A percentile compares a stretch with the other conserved stretches of the same genome.
Conservation (phyloP, 2,888 invertebrate species). For the Epirrhoe tristata region DNA sequence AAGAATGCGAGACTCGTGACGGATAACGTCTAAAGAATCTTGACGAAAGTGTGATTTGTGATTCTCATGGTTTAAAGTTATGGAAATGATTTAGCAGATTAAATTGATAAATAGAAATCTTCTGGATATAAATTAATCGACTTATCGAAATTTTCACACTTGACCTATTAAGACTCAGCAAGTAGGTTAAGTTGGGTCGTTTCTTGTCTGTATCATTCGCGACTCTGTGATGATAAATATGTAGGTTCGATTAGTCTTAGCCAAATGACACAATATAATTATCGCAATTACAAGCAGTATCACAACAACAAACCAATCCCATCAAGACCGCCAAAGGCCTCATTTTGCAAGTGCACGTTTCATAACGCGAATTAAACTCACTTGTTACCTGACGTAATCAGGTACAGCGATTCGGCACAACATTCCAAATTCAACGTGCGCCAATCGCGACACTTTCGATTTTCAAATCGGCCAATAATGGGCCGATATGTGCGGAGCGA, state of each 20-base stretch:
- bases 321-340: slow-evolving; percentile 43
- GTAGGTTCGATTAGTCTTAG: background rate
- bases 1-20: slow-evolving; percentile 5
- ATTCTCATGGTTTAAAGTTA: background rate
- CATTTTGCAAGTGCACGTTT: slow-evolving; percentile 64
- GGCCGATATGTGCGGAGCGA: slow-evolving; percentile 30
- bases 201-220: background rate
- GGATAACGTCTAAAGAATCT: slow-evolving; percentile 1
- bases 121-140: background rate
- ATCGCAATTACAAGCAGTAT: slow-evolving; percentile 10
- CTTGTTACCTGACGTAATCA: slow-evolving; percentile 55
- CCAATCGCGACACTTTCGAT: slow-evolving; percentile 66
- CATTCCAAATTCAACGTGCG: slow-evolving; percentile 57
- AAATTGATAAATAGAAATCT: background rate
- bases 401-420: slow-evolving; percentile 56
- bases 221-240: background rate
- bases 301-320: slow-evolving; percentile 51
- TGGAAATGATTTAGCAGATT: background rate
- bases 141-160: too few relatives aligned
- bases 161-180: too few relatives aligned
- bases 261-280: slow-evolving; percentile 24
- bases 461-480: slow-evolving; percentile 58
- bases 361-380: slow-evolving; percentile 53
- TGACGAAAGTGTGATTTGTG: slow-evolving; percentile 6
- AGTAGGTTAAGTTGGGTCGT: too few relatives aligned